Percentiles rank a stretch among this genome's conserved stretches.
Evolutionary conservation across 2,797 vertebrate species (phyloP).

Genomic region (Eulemur mongoz): DNA sequence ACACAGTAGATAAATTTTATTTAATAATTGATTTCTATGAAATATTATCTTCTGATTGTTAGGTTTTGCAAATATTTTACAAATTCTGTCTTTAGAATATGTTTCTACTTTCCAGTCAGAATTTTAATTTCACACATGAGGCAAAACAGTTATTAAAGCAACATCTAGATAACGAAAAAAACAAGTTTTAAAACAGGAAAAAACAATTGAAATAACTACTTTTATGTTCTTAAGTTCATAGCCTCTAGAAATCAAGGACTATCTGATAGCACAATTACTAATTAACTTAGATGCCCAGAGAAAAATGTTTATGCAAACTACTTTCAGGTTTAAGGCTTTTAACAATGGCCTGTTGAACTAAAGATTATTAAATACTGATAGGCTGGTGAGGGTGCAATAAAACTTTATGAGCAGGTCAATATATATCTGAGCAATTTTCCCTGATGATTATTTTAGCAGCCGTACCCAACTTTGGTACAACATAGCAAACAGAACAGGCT

Average conservation of each 20-base stretch:
- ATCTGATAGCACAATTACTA: slow-evolving; percentile 62
- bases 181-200: neutral
- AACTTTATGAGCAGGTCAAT: slow-evolving; percentile 76
- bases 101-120: neutral
- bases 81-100: neutral
- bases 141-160: neutral
- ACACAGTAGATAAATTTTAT: neutral
- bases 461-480: neutral
- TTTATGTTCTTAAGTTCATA: neutral
- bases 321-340: slow-evolving; percentile 47
- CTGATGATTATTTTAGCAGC: neutral
- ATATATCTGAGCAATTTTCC: slow-evolving; percentile 70
- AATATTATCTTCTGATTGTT: neutral
- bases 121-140: neutral
- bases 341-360: slow-evolving; percentile 24
- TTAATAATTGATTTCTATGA: neutral
- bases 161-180: neutral
- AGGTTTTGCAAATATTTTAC: neutral
- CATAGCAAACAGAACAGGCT: neutral
- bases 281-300: slow-evolving; percentile 74
- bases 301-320: neutral
- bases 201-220: neutral
- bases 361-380: slow-evolving; percentile 67
- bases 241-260: slow-evolving; percentile 11
- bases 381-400: slow-evolving; percentile 54